These are phyloP conservation scores for Rhynchotus rufescens DNA, from an alignment of 2,797 vertebrate species.

Conservation along the genomic window DNA sequence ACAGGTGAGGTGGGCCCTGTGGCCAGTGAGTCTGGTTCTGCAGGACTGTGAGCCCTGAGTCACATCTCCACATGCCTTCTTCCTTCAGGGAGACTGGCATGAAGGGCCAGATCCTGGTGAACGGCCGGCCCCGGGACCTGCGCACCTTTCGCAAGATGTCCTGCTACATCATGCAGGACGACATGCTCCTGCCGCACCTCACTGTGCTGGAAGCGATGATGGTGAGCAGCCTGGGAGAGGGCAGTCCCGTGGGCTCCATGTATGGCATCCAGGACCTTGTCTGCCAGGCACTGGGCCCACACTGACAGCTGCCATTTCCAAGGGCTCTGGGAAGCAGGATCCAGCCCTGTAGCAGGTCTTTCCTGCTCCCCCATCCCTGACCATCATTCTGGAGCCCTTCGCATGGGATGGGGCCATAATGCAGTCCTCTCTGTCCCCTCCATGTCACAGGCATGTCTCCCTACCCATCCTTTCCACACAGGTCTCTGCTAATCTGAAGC, in stretches of 20 bases:
- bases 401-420: accelerated
- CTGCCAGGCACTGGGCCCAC: not conserved
- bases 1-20: constrained; percentile 85
- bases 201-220: constrained; percentile 96
- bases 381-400: accelerated
- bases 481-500: constrained; percentile 96
- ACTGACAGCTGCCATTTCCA: not conserved
- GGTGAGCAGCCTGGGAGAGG: constrained; percentile 78
- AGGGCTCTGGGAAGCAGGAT: not conserved
- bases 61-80: accelerated
- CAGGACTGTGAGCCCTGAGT: not conserved
- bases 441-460: accelerated
- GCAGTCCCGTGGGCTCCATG: not conserved
- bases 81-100: constrained; percentile 91
- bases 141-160: constrained; percentile 99
- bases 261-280: not conserved
- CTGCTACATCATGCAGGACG: constrained; percentile 99
- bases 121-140: constrained; percentile 89
- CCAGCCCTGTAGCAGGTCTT: not conserved
- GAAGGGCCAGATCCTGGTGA: constrained; percentile 97
- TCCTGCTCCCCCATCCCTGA: not conserved
- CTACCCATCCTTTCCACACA: constrained; percentile 61
- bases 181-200: constrained; percentile 96
- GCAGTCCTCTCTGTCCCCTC: not conserved
- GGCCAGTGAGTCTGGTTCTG: accelerated